phyloP scores from a whole-genome alignment of 37 sponge, comb jelly and placozoan species.

The Ephydatia muelleri region DNA sequence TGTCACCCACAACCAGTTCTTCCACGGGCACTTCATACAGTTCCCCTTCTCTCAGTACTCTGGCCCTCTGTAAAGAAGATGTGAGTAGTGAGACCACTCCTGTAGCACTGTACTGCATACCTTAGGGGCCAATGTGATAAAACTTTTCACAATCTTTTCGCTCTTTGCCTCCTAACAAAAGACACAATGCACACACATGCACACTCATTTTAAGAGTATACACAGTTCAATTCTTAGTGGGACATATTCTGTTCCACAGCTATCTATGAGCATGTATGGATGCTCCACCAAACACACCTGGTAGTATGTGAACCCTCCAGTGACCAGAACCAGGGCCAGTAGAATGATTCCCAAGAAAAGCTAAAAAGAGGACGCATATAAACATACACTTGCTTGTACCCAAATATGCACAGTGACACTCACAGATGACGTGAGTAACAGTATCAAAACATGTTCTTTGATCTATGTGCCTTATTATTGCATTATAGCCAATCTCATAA shows the following conservation, averaged over 20 bases:
- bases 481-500: no score
- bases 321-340: slow-evolving; percentile 82
- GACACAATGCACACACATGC: neutral
- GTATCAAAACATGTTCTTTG: no score
- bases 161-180: slow-evolving; percentile 89
- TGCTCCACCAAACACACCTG: slow-evolving; percentile 81
- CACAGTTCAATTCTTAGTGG: no score
- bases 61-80: slow-evolving; percentile 43
- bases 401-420: no score
- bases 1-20: slow-evolving; percentile 76
- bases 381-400: no score
- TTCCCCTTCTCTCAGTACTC: slow-evolving; percentile 64
- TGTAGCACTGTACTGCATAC: slow-evolving; percentile 17
- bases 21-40: slow-evolving; percentile 42
- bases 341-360: slow-evolving; percentile 88
- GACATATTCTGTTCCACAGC: no score
- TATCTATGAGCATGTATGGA: neutral
- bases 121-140: slow-evolving; percentile 92
- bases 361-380: slow-evolving; percentile 4
- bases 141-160: slow-evolving; percentile 92
- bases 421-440: no score
- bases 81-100: neutral
- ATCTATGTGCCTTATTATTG: no score
- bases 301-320: slow-evolving; percentile 93
- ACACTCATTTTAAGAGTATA: no score